These are phyloP conservation scores for Acronicta alni DNA, from an alignment of 2,888 invertebrate genomes.

Conservation along the genomic window DNA sequence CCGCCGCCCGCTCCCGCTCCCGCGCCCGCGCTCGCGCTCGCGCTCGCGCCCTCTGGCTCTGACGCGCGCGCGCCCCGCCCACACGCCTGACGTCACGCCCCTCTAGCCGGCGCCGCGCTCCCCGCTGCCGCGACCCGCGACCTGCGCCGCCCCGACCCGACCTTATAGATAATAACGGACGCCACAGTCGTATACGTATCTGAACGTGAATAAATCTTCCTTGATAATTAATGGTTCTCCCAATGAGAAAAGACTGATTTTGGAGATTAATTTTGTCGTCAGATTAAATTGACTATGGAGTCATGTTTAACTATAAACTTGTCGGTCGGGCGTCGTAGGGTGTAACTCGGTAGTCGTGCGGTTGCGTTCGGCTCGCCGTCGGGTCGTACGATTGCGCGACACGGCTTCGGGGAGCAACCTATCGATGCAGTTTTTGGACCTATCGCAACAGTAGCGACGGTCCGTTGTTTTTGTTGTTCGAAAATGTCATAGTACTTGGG, in stretches of 20 bases:
- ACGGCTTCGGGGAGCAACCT: constrained; percentile 37
- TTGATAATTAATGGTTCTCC: not conserved
- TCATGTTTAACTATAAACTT: constrained; percentile 27
- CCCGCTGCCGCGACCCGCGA: constrained; percentile 11
- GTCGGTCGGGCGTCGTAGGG: constrained; percentile 6
- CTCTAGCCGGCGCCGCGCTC: constrained; percentile 52
- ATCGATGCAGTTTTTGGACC: constrained; percentile 48
- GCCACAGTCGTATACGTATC: not conserved
- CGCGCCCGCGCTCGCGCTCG: constrained; percentile 40
- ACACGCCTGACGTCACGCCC: constrained; percentile 23
- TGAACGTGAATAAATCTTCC: not conserved
- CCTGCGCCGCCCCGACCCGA: not conserved
- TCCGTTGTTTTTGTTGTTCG: constrained; percentile 43
- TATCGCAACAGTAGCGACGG: constrained; percentile 32
- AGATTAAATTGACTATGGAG: not conserved
- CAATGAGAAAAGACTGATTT: not conserved
- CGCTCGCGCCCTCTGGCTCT: constrained; percentile 40
- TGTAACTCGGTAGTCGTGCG: not conserved
- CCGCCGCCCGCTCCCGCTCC: constrained; percentile 50
- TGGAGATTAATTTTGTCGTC: not conserved
- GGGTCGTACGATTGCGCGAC: constrained; percentile 3
- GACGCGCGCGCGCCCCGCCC: constrained; percentile 38
- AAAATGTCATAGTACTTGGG: constrained; percentile 65
- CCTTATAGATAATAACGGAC: constrained; percentile 3
- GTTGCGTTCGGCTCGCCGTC: constrained; percentile 13